Evolutionary conservation across 2,113 vertebrate species (phyloP).

Genomic region (Megaleporinus macrocephalus): DNA sequence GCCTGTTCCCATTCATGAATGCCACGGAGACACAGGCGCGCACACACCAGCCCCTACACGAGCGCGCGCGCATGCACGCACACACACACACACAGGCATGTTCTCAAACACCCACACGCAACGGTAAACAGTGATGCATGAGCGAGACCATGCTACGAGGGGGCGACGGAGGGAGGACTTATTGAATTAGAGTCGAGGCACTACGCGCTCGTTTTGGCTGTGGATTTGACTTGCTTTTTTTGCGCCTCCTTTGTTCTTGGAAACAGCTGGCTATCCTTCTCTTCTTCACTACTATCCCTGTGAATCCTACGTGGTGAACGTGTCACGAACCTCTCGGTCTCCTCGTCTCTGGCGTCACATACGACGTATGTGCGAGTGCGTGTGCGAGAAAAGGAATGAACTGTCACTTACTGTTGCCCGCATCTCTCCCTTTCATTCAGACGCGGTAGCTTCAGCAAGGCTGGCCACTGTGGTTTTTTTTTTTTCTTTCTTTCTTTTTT

Average conservation of each 20-base stretch:
- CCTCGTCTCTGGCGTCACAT: conserved; percentile 11
- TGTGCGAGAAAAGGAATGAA: conserved; percentile 62
- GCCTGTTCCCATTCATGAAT: conserved; percentile 53
- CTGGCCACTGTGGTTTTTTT: conserved; percentile 67
- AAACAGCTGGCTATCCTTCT: conserved; percentile 19
- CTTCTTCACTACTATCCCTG: conserved; percentile 39
- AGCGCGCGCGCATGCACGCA: conserved; percentile 60
- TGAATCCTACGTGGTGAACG: neutral
- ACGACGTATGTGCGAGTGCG: neutral
- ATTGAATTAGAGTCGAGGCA: conserved; percentile 71
- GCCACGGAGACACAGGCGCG: conserved; percentile 46
- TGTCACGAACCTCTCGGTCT: conserved; percentile 1
- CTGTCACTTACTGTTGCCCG: conserved; percentile 89
- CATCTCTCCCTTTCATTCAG: conserved; percentile 89
- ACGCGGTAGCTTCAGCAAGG: conserved; percentile 62
- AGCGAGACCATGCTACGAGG: conserved; percentile 29
- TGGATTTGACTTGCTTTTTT: neutral
- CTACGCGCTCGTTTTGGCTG: conserved; percentile 31
- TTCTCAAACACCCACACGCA: conserved; percentile 31
- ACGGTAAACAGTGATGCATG: conserved; percentile 40
- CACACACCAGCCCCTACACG: conserved; percentile 15
- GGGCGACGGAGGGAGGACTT: conserved; percentile 63
- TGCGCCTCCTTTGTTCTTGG: conserved; percentile 17
- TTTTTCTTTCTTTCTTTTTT: too few relatives aligned
- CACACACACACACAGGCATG: conserved; percentile 62